Base-by-base conservation (phyloP, 92 coral and sea anemone species). In the Heteractis magnifica region DNA sequence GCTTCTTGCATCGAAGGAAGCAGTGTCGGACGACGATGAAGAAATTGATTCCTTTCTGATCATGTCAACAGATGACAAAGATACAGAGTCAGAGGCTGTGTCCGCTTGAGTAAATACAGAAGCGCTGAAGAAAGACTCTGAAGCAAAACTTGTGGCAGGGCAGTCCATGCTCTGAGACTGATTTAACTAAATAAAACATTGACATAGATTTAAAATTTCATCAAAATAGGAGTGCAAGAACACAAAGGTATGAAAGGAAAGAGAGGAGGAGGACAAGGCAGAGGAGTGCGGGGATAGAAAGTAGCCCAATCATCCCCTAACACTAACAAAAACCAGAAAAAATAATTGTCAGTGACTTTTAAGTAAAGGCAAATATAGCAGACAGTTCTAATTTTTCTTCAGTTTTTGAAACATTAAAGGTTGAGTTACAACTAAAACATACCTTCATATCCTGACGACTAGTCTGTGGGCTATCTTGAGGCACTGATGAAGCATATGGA, bases 41-140 rank as follows among this genome's bases (percentile, higher is more conserved):
- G 98, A 94, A 6, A 94, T 84, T 10, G 98, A 94, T 9, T 81
- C 92, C 83, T 88, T 94, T 78, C 98, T 83, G 10, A 87, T 21
- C 58, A 94, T 76, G 18, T 88, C 87, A 60, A 91, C 84, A 0
- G 93, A 91, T 80, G 93, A 84, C 49, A 85, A 75, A 6, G 98
- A 91, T 10, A 65, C 90, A 49, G 91, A 76, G 51, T 94, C 98
- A 26, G 92, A 89, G 50, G 84, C 75, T 23, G 86, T 70, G 23
- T 94, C 91, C 18, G 84, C 71, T 11, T 82, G 89, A 20, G 80
- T 77, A 15, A 94, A 77, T 20, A 94, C 91, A 4, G 98, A 89
- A 7, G 93, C 51, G 16, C 98, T 77, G 72, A 94, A 94, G 78
- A 94, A 91, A 19, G 91, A 64, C 13, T 90, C 90, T 16, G 93